Evolutionary conservation across 2,113 vertebrate species (phyloP).

Genomic region (Hydropotes inermis): DNA sequence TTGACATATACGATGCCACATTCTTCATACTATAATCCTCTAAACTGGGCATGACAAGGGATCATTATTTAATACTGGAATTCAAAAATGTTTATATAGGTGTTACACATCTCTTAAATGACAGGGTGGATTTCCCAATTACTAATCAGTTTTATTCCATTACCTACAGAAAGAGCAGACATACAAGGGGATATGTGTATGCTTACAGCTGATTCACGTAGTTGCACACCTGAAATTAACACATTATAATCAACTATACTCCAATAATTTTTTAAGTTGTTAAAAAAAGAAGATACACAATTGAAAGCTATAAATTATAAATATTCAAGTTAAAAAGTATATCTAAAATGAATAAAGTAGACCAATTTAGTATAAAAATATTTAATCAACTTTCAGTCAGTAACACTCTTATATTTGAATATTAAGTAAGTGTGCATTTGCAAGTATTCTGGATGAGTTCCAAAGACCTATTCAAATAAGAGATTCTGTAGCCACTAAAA

Average conservation of each 20-base stretch:
- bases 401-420: not conserved
- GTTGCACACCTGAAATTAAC: not conserved
- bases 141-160: not conserved
- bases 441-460: not conserved
- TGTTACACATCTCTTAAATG: conserved; percentile 11
- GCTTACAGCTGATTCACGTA: not conserved
- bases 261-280: not conserved
- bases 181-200: not conserved
- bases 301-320: conserved; percentile 18
- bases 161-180: not conserved
- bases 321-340: not conserved
- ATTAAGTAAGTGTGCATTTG: conserved; percentile 6
- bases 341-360: not conserved
- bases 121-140: not conserved
- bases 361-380: not conserved
- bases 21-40: not conserved
- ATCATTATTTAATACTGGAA: not conserved
- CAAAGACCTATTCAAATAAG: conserved; percentile 20
- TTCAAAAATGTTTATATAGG: not conserved
- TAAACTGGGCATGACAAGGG: not conserved
- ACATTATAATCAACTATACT: not conserved
- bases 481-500: not conserved
- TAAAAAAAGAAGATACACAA: not conserved
- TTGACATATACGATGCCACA: not conserved
- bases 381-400: not conserved